Base-by-base conservation (phyloP, 2,888 invertebrate genomes). In the Marronus borbonicus region DNA sequence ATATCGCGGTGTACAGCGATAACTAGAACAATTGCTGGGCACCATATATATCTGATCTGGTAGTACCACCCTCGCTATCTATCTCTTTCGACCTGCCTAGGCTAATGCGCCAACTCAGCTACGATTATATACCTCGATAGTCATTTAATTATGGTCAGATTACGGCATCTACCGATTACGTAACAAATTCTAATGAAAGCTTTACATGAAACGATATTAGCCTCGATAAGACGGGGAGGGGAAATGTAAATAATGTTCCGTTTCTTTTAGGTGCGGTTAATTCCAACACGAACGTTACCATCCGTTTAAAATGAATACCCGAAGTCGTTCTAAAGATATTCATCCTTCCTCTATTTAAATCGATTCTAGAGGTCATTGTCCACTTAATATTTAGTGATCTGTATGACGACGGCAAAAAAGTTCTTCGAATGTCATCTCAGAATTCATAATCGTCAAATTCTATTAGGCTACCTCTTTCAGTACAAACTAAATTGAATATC, bases 141-240 rank as follows among this genome's bases (percentile, higher is more conserved):
- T 58, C 72, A 58, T 72, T 72, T 72, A 72, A 72, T 72, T 72
- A 72, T 58, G 72, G 58, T 36, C 36, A 72, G 58, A 58, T 72
- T 72, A 17, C 58, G 72, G 36, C 58, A 39, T 36, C 39, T 31
- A 58, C 12, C 39, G 58, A 58, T 66, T 66, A 12, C 14, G 49
- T 49, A 72, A 58, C 39, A 58, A 72, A 72, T 72, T 72, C 28
- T 70, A 70, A 70, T 70, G 70, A 70, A 70, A 70, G 55, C 39
- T 72, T 36, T 58, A 58, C 58, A 72, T 55, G 58, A 58, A 58
- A 52, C 12, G 58, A 50, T 68, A 68, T 17, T 50, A 20, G 50
- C 14, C 10, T 12, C 12, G 68, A 68, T 28, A 68, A 68, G 49
- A 50, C 20, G 12, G 14, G n/a, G 28, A 24, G n/a, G 50, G 24